phyloP scores from a whole-genome alignment of 2,797 vertebrate species.

The Oreonectes daqikongensis region DNA sequence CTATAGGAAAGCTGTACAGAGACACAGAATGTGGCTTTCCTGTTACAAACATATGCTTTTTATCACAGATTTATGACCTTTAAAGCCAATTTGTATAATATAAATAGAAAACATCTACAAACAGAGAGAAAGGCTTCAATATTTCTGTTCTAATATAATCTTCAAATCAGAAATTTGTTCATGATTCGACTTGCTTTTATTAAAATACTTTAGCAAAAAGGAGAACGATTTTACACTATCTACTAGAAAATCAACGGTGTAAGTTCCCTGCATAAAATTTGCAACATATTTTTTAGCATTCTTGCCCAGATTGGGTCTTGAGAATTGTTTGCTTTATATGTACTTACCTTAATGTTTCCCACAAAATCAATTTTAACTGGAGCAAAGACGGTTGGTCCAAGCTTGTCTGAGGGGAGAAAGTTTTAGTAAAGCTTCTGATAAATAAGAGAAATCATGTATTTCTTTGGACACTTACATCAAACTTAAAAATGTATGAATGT shows the following conservation, averaged over 20 bases:
- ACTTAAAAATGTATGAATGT: not conserved
- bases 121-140: not conserved
- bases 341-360: constrained; percentile 96
- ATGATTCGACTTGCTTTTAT: not conserved
- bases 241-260: not conserved
- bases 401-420: constrained; percentile 80
- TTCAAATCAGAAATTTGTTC: not conserved
- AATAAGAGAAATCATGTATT: not conserved
- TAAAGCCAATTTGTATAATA: not conserved
- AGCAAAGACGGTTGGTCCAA: constrained; percentile 97
- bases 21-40: too few species aligned
- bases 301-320: not conserved
- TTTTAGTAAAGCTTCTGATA: constrained; percentile 15
- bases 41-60: not conserved
- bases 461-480: not conserved
- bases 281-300: not conserved
- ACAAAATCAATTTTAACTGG: constrained; percentile 99
- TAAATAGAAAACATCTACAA: not conserved
- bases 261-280: not conserved
- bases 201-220: not conserved
- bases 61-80: not conserved
- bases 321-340: not conserved
- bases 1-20: too few species aligned
- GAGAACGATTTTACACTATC: too few species aligned
- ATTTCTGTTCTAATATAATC: not conserved